These are phyloP conservation scores for Tipula vernalis DNA, from an alignment of 2,888 invertebrate species.

Conservation along the genomic window DNA sequence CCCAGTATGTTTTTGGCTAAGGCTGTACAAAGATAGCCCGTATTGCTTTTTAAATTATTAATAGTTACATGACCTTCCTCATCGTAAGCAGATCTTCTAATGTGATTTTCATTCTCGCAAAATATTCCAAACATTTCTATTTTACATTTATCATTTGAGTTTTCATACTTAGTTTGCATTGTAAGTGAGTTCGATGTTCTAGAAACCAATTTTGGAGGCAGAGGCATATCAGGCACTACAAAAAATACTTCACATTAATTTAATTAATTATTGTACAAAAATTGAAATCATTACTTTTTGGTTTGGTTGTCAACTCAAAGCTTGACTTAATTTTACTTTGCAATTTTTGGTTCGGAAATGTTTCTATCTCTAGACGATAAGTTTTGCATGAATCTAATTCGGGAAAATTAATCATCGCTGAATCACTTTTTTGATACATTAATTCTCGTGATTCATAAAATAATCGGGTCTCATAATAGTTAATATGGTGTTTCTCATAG, in stretches of 20 bases:
- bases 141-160: neutral
- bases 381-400: neutral
- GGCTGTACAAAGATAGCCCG: neutral
- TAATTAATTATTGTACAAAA: no score
- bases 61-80: neutral
- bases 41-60: neutral
- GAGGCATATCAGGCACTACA: neutral
- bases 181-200: neutral
- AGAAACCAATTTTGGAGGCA: neutral
- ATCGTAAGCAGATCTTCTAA: neutral
- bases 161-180: neutral
- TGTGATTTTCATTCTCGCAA: neutral
- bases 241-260: neutral
- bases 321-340: neutral
- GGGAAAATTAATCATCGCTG: neutral
- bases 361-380: neutral
- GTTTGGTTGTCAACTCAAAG: neutral
- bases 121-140: neutral
- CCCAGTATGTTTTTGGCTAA: neutral
- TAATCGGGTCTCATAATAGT: neutral
- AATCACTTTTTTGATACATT: neutral
- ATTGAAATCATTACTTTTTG: neutral
- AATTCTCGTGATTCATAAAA: neutral
- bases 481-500: neutral
- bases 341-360: neutral